Base-by-base conservation (phyloP, 2,797 vertebrate species). In the Phaenicophaeus curvirostris region DNA sequence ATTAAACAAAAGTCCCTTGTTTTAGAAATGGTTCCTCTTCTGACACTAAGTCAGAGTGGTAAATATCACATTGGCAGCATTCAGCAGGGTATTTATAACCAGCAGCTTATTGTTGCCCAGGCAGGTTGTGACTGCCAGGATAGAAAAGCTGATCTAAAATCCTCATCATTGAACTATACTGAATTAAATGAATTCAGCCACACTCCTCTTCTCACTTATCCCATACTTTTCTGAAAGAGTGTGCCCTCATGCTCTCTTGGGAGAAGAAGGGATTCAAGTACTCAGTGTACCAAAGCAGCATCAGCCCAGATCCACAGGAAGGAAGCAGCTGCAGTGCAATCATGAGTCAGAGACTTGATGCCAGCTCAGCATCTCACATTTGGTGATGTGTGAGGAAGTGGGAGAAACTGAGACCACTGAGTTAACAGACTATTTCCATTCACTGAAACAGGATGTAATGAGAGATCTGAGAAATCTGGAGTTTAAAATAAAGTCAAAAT, bases 401-500 rank as follows among this genome's bases (percentile, higher is more conserved):
- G 85, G 83, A 83, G 87, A 87, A 89, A 92, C 58, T 30, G 73
- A 92, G 75, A 87, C 89, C 39, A 48, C n/a, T 68, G 81, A 80
- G 62, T 65, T 0, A 1, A 83, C 71, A 95, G 77, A 75, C 68
- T 90, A 72, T 77, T 95, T 94, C 90, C 84, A 89, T 75, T 94
- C 27, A 0, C 46, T 33, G 66, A 57, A 94, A 87, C 51, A 87
- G 92, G 84, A 95, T 62, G 55, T 85, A 91, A 89, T 33, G 46
- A 87, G 89, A 95, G 42, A 94, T 85, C 51, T 94, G 57, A 93
- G 85, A 87, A 95, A 84, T 44, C 19, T 44, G 42, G 50, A 48
- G 30, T 78, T 92, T 62, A 65, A 89, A 89, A 75, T 48, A 81
- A 93, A 94, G 87, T 87, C 81, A 87, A 93, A 94, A 96, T 81